These are phyloP conservation scores for Cephonodes hylas DNA, from an alignment of 2,888 invertebrate species.

Conservation along the genomic window DNA sequence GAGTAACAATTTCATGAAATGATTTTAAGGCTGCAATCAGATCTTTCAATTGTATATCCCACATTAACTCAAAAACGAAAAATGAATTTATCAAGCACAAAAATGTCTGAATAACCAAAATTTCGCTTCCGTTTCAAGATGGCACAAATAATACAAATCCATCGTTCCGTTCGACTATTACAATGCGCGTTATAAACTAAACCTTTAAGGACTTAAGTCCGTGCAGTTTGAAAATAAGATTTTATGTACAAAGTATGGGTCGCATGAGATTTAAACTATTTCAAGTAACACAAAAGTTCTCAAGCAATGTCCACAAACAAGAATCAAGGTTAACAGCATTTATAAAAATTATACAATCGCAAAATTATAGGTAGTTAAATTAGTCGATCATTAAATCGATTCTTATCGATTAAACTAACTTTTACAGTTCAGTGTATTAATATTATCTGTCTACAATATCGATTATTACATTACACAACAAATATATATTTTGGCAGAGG, in stretches of 20 bases:
- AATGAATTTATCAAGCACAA: not conserved
- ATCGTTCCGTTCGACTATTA: not conserved
- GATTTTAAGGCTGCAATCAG: not conserved
- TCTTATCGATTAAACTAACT: not conserved
- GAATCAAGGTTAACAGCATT: not conserved
- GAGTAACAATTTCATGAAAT: not conserved
- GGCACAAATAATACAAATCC: slow-evolving; percentile 1
- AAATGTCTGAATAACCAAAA: not conserved
- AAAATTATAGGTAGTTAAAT: not conserved
- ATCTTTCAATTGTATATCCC: not conserved
- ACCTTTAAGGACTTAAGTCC: not conserved
- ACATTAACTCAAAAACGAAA: not conserved
- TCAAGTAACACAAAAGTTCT: not conserved
- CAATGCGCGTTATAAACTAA: not conserved
- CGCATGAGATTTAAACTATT: not conserved
- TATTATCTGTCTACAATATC: slow-evolving; percentile 1
- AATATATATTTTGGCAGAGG: slow-evolving; percentile 7
- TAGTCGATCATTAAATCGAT: not conserved
- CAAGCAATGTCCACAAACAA: not conserved
- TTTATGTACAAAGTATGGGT: not conserved
- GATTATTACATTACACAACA: not conserved
- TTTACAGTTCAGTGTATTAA: not conserved
- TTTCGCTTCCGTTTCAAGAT: not conserved
- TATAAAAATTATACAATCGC: not conserved
- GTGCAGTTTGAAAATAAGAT: not conserved